phyloP scores from a whole-genome alignment of 2,888 invertebrate genomes.

The Tinea trinotella region DNA sequence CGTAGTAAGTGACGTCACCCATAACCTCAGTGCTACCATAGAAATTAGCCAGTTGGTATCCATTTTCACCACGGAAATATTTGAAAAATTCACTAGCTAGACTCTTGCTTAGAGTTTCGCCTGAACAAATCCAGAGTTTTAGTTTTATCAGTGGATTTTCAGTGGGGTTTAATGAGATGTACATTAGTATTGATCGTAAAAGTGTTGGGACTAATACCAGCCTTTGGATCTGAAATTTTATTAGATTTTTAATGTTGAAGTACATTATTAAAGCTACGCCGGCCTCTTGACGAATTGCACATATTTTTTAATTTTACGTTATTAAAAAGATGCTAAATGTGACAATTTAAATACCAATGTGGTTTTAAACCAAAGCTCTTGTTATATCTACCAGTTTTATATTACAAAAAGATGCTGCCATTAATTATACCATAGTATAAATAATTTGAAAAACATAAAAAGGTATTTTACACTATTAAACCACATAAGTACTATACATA shows the following conservation, averaged over 20 bases:
- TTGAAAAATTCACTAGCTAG: conserved; percentile 83
- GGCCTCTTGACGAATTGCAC: conserved; percentile 5
- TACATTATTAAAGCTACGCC: too few relatives aligned
- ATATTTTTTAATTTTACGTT: neutral
- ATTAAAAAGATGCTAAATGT: too few relatives aligned
- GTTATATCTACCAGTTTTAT: too few relatives aligned
- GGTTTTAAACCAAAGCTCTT: too few relatives aligned
- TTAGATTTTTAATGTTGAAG: neutral
- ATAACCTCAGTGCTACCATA: conserved; percentile 94
- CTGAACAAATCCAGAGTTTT: conserved; percentile 89
- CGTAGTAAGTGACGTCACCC: conserved; percentile 89
- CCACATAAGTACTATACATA: too few relatives aligned
- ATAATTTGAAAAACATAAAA: too few relatives aligned
- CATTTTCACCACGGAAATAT: conserved; percentile 75
- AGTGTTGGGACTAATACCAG: conserved; percentile 89
- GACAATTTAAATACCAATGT: too few relatives aligned
- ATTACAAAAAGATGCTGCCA: too few relatives aligned
- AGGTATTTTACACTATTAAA: too few relatives aligned
- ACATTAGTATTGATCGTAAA: conserved; percentile 83
- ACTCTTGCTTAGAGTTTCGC: conserved; percentile 82
- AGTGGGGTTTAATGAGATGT: conserved; percentile 74
- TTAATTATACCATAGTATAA: too few relatives aligned
- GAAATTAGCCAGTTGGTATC: conserved; percentile 84
- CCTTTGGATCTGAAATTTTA: conserved; percentile 75
- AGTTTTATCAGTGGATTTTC: conserved; percentile 71